phyloP scores from a whole-genome alignment of 1,140 invertebrate genomes.

The Procambarus clarkii region DNA sequence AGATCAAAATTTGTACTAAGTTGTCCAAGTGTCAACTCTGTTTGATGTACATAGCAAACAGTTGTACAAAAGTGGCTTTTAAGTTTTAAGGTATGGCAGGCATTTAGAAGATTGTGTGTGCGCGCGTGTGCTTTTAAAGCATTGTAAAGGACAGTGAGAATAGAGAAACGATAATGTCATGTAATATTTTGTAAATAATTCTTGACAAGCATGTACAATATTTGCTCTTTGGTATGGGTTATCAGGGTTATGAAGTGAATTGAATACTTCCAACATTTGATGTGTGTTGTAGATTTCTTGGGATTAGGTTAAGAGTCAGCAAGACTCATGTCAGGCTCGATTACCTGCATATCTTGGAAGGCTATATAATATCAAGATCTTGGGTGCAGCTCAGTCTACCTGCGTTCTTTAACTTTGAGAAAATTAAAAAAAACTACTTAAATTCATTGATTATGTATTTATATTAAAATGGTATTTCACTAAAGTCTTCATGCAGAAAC shows the following conservation, averaged over 20 bases:
- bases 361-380: not conserved
- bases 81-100: not conserved
- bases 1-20: not conserved
- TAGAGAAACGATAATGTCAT: not conserved
- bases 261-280: not conserved
- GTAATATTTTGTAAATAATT: slow-evolving; percentile 28
- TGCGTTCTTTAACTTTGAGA: not conserved
- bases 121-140: not conserved
- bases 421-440: not conserved
- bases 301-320: too few species aligned
- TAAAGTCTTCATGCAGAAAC: too few species aligned
- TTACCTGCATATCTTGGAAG: not conserved
- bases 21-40: slow-evolving; percentile 14
- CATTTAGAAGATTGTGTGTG: not conserved
- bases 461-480: not conserved
- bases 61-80: slow-evolving; percentile 13
- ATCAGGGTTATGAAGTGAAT: not conserved
- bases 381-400: not conserved
- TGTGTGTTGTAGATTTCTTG: not conserved
- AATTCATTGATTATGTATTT: not conserved
- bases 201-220: slow-evolving; percentile 21
- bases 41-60: slow-evolving; percentile 36
- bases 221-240: not conserved
- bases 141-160: not conserved
- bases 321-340: too few species aligned